These are phyloP conservation scores for Atta texana DNA, from an alignment of 1,140 invertebrate genomes.

Conservation along the genomic window DNA sequence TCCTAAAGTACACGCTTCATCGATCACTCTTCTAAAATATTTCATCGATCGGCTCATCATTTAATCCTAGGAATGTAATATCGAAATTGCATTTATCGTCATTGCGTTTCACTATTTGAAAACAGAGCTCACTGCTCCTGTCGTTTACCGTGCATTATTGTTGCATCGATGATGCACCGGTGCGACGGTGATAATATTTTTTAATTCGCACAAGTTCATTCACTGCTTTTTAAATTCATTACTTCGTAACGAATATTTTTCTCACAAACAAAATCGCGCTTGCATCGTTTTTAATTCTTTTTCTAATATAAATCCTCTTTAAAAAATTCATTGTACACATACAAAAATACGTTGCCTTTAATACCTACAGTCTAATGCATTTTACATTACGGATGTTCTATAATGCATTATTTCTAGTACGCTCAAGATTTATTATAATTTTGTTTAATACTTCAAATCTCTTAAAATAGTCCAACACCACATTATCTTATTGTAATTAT, in stretches of 20 bases:
- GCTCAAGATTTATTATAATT: not conserved
- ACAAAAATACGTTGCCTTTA: not conserved
- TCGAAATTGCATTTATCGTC: not conserved
- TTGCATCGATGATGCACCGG: not conserved
- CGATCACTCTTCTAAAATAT: not conserved
- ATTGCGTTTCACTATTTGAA: not conserved
- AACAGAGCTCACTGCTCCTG: not conserved
- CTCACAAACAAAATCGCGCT: not conserved
- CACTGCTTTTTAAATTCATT: conserved; percentile 48
- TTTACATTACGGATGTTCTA: not conserved
- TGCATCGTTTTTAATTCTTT: not conserved
- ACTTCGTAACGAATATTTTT: conserved; percentile 20
- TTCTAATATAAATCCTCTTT: conserved; percentile 2
- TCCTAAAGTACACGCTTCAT: not conserved
- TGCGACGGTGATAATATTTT: not conserved
- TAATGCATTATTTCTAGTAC: not conserved
- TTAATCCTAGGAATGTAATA: conserved; percentile 10
- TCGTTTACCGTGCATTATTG: conserved; percentile 22
- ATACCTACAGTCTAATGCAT: not conserved
- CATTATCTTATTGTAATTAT: not conserved
- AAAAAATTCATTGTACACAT: not conserved
- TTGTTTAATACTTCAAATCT: conserved; percentile 11
- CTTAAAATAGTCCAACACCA: not conserved
- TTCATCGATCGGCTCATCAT: conserved; percentile 5
- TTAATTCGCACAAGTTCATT: not conserved